phyloP scores from a whole-genome alignment of 2,888 invertebrate species.

The Antheraea yamamai region DNA sequence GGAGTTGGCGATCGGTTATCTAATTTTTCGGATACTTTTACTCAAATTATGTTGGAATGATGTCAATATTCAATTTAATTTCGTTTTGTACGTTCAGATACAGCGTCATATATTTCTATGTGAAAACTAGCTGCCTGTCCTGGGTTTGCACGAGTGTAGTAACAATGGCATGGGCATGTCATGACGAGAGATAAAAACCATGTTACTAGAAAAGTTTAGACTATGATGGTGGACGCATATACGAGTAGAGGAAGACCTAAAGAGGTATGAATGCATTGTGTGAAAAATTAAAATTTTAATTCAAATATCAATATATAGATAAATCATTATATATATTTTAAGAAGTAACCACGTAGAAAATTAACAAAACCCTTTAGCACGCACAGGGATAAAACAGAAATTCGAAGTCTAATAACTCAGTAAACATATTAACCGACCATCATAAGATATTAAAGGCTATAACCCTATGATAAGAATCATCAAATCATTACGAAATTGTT shows the following conservation, averaged over 20 bases:
- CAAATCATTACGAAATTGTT: not conserved
- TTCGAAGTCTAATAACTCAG: slow-evolving; percentile 17
- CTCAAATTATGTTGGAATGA: not conserved
- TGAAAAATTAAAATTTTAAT: too few relatives aligned
- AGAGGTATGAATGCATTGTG: too few relatives aligned
- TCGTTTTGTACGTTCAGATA: not conserved
- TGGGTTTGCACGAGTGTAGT: too few relatives aligned
- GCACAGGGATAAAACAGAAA: slow-evolving; percentile 9
- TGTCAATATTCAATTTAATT: not conserved
- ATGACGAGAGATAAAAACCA: too few relatives aligned
- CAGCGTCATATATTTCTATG: too few relatives aligned
- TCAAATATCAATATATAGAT: too few relatives aligned
- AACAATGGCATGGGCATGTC: too few relatives aligned
- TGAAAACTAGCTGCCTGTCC: too few relatives aligned
- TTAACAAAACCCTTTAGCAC: slow-evolving; percentile 13
- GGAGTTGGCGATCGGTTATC: slow-evolving; percentile 2
- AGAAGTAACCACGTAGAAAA: slow-evolving; percentile 15
- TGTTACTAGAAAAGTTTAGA: too few relatives aligned
- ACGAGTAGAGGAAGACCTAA: too few relatives aligned
- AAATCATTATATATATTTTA: not conserved
- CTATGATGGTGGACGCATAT: too few relatives aligned
- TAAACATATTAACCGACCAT: slow-evolving; percentile 32
- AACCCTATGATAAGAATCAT: not conserved
- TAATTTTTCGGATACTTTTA: not conserved
- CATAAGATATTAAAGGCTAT: slow-evolving; percentile 22